phyloP scores from a whole-genome alignment of 2,113 vertebrate genomes.

The Muntiacus muntjak region DNA sequence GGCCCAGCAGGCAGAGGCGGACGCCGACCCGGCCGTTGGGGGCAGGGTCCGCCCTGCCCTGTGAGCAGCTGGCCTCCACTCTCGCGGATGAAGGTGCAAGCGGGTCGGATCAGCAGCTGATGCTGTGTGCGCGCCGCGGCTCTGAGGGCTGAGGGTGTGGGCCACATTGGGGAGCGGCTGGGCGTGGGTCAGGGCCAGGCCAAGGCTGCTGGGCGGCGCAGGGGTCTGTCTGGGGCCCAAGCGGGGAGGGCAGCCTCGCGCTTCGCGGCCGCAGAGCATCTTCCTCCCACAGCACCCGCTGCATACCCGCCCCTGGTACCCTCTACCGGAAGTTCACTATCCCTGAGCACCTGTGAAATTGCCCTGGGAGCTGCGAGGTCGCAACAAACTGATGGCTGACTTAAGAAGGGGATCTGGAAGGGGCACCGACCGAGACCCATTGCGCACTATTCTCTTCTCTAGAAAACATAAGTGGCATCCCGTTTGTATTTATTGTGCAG shows the following conservation, averaged over 20 bases:
- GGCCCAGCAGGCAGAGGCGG: neutral
- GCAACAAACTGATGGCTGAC: too few species aligned
- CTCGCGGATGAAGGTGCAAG: neutral
- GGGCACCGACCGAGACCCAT: too few species aligned
- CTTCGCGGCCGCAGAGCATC: neutral
- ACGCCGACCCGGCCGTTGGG: too few species aligned
- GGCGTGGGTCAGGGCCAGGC: rapidly evolving
- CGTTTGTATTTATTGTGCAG: neutral
- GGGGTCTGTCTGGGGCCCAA: neutral
- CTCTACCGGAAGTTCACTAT: neutral
- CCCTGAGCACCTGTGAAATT: neutral
- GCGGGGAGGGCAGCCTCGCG: neutral
- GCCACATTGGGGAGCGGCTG: rapidly evolving
- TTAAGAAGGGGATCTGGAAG: neutral
- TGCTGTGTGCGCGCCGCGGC: rapidly evolving
- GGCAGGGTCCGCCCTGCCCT: neutral
- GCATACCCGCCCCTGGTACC: neutral
- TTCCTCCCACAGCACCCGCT: neutral
- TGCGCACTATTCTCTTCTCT: neutral
- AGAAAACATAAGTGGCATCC: neutral
- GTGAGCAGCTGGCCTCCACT: neutral
- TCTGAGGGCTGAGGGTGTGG: neutral
- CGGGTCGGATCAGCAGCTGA: neutral
- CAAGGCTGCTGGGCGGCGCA: neutral
- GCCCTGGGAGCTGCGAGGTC: neutral